These are phyloP conservation scores for Isurus oxyrinchus DNA, from an alignment of 2,113 vertebrate genomes.

Conservation along the genomic window DNA sequence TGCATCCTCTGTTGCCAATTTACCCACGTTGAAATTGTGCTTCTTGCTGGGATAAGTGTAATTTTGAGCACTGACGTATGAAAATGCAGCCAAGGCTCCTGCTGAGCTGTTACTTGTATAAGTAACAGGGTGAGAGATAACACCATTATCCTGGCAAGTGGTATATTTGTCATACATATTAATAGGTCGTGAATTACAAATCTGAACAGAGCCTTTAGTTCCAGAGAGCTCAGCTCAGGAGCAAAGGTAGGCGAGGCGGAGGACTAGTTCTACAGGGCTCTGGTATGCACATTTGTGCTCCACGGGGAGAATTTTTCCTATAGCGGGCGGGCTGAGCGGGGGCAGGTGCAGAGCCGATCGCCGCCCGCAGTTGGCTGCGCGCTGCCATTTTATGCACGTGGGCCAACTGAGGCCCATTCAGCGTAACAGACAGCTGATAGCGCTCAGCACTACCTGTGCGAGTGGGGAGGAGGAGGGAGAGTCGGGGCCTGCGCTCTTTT, in stretches of 20 bases:
- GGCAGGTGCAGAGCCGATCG: no score
- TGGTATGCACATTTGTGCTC: background rate
- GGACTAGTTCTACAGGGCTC: background rate
- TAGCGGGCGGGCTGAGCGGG: no score
- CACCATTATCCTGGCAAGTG: background rate
- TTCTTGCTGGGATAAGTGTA: constrained; percentile 10
- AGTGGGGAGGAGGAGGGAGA: no score
- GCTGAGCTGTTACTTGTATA: background rate
- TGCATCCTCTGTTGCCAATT: background rate
- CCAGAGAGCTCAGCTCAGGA: background rate
- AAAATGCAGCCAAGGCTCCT: background rate
- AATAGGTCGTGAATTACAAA: background rate
- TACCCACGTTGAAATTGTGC: background rate
- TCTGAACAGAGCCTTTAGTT: background rate
- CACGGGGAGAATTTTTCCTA: no score
- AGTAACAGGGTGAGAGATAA: background rate
- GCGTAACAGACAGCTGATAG: no score
- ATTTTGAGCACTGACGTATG: background rate
- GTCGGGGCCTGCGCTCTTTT: no score
- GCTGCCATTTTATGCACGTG: no score
- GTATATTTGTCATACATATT: background rate
- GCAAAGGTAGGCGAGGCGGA: background rate
- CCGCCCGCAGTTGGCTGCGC: no score
- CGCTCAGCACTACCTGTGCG: no score
- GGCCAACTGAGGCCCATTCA: no score